Evolutionary conservation across 2,888 invertebrate species (phyloP), one percentile per base, ranked within the genome.

Genomic region (Eurois occulta): DNA sequence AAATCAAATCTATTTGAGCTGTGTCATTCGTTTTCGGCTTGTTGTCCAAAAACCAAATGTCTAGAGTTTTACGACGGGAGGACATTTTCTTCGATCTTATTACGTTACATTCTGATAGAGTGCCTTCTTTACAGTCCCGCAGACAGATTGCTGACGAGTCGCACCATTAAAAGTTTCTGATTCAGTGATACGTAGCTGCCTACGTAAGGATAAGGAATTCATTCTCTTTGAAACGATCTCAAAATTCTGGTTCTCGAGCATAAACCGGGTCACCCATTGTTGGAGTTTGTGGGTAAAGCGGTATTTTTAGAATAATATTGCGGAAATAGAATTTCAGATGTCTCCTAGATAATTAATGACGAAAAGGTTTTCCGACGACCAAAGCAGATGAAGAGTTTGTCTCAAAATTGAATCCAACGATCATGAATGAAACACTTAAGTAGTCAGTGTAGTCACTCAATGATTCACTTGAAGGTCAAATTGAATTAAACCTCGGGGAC

Each of bases 131-230:
- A 87, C 83, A 88, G 82, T 86, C 80, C 77, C 82, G 65, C 58
- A 80, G 84, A 92, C 90, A 91, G 90, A 91, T 91, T 90, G 92
- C 90, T 92, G 91, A 90, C 91, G 91, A 92, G 89, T 91, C 88
- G 86, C 90, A 88, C 91, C 94, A 94, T 95, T 95, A 94, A 94
- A 94, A 94, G 90, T 94, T 94, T 93, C 92, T 91, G 92, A 93
- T 90, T 91, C 93, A 93, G 86, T 94, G 93, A 91, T 90, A 90
- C 90, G 89, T 84, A 85, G 79, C 80, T 81, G 73, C 80, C 77
- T 80, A 83, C 72, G 66, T 76, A 84, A 75, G 84, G 78, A 77
- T 83, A 80, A 75, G 86, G 46, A 74, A 84, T 80, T 81, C 73
- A 88, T 86, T 88, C 79, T 84, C 83, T 84, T 83, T 86, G 73